Base-by-base conservation (phyloP, 64 coral and sea anemone genomes). In the Cladopsammia gracilis region DNA sequence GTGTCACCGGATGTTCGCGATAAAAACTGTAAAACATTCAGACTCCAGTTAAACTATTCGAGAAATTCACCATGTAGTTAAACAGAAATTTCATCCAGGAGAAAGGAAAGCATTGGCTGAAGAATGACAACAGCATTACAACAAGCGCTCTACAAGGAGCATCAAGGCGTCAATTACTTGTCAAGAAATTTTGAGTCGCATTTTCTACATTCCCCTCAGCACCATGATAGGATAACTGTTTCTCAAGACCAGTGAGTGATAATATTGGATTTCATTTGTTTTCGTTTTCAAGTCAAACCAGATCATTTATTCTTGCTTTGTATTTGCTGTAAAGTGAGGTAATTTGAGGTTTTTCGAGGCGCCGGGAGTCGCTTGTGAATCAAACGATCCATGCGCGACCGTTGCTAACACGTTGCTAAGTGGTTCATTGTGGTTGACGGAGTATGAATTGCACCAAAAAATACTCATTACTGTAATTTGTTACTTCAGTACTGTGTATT, bases 161-260 rank as follows among this genome's bases (percentile, higher is more conserved):
- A 94, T 43, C 76, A 79, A 49, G 96, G 96, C 25, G 96, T 97
- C 14, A 92, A 94, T 71, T 91, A 94, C 75, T 89, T 97, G 16
- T 97, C 96, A 70, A 91, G 83, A 92, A 97, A 97, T 94, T 92
- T 97, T 50, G 92, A 97, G 74, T 97, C 96, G 16, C 59, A 97
- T 88, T 92, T 91, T 53, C 62, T 97, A 9, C 96, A 97, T 65
- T 47, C 91, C 56, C 96, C 96, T 5, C 85, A 87, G 44, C 49
- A 70, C 25, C 76, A 94, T n/a, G 96, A 97, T 64, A 64, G 96
- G 15, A 83, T 97, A 10, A 94, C 96, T 3, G 86, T 97, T 62
- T 97, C 96, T 6, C 96, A 97, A 62, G 52, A 94, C 25, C 88
- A 97, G 96, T 97, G 91, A 97, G 96, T 94, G 15, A 16, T 57